Evolutionary conservation across 2,797 vertebrate genomes (phyloP), one percentile per base, ranked within the genome.

Genomic region (Sebastes hopkinsi): DNA sequence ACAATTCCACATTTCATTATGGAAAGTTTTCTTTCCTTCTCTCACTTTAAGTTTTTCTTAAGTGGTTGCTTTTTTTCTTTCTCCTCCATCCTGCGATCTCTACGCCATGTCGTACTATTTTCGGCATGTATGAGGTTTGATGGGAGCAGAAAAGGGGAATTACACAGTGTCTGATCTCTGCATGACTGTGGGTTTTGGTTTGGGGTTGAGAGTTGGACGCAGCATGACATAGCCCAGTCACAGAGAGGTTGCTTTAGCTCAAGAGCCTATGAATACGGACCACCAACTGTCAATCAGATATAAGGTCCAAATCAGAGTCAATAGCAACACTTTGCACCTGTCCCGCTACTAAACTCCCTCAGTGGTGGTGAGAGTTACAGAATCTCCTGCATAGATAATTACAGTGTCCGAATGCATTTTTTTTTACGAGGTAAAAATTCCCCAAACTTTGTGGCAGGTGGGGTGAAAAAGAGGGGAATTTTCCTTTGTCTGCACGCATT

Each of bases 401-500:
- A 80, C 75, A 91, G 81, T 55, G 82, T 81, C 86, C 10, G 16
- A 72, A 81, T 3, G 50, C 70, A 70, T 87, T 91, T 87, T 91
- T 79, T 87, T 81, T 18, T 46, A 46, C 81, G 54, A 88, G 87
- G 86, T 86, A 79, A 81, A 87, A 90, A 79, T 86, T 89, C 83
- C 83, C 68, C n/a, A 84, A 90, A 87, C 80, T 82, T 66, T 83
- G 72, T 67, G 50, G 86, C 80, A 88, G 84, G 80, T 84, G 82
- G 80, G 82, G 79, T 72, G 84, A 81, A 81, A 75, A 80, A n/a
- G 61, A 84, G 42, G 76, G 86, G 82, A 22, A 23, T 52, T 74
- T 80, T 86, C 86, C 77, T 76, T 94, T 94, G 93, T 95, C 89
- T 81, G 20, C 75, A 65, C 54, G 67, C 88, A 89, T 95, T 94